Evolutionary conservation across 2,113 vertebrate genomes (phyloP).

Genomic region (Cyprinodon tularosa): DNA sequence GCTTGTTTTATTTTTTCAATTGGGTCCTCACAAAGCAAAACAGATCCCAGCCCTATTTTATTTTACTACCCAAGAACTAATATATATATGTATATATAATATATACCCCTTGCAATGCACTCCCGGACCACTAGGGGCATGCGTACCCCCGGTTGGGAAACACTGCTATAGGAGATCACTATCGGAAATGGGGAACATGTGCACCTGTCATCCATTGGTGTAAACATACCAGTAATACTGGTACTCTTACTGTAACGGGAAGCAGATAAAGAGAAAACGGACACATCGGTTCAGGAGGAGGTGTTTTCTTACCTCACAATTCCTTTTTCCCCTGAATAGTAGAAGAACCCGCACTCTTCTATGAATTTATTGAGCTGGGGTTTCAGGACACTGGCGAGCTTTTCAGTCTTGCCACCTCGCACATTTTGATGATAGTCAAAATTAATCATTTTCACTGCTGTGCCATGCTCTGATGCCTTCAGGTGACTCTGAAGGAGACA

Average conservation of each 20-base stretch:
- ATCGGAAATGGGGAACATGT: neutral
- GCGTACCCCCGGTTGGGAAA: too few relatives aligned
- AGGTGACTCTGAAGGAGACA: slow-evolving; percentile 87
- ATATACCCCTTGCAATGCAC: too few relatives aligned
- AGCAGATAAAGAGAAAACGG: neutral
- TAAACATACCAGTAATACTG: neutral
- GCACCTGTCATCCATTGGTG: neutral
- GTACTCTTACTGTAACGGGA: neutral
- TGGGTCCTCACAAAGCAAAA: too few relatives aligned
- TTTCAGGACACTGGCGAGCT: slow-evolving; percentile 90
- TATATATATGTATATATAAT: too few relatives aligned
- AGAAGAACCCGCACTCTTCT: slow-evolving; percentile 94
- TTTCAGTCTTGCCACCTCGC: slow-evolving; percentile 94
- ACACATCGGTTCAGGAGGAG: neutral
- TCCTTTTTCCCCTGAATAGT: slow-evolving; percentile 86
- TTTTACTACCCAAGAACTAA: too few relatives aligned
- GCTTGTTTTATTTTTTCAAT: too few relatives aligned
- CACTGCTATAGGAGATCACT: too few relatives aligned
- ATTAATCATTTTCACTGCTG: slow-evolving; percentile 92
- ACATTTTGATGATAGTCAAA: slow-evolving; percentile 99
- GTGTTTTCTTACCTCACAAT: slow-evolving; percentile 83
- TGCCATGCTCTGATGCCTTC: slow-evolving; percentile 92
- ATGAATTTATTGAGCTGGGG: slow-evolving; percentile 89
- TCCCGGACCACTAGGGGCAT: too few relatives aligned
- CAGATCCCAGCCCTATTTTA: too few relatives aligned